Evolutionary conservation across 2,797 vertebrate species (phyloP).

Genomic region (Meriones psammophilus): DNA sequence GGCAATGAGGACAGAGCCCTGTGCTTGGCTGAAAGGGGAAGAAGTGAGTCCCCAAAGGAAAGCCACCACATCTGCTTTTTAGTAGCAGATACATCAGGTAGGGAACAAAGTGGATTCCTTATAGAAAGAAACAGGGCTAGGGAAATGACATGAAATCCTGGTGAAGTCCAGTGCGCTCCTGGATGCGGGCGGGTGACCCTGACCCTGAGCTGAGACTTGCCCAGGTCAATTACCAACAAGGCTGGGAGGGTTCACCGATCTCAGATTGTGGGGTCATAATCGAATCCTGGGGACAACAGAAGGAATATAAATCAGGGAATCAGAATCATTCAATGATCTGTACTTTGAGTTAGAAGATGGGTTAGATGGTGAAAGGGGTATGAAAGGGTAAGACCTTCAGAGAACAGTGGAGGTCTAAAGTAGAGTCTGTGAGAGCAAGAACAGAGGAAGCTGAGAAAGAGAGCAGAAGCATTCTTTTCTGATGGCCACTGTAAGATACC

Average conservation of each 20-base stretch:
- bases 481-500: accelerated
- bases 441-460: background rate
- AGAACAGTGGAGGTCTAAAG: background rate
- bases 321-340: background rate
- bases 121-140: background rate
- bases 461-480: background rate
- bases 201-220: background rate
- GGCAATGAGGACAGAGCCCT: background rate
- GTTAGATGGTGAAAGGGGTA: background rate
- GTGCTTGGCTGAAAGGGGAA: background rate
- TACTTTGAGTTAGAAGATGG: background rate
- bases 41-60: background rate
- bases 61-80: background rate
- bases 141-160: background rate
- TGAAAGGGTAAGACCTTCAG: background rate
- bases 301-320: background rate
- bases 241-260: accelerated
- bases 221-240: background rate
- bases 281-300: too few relatives aligned
- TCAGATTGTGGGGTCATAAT: background rate
- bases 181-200: background rate
- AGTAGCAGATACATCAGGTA: background rate
- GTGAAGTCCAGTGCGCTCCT: background rate
- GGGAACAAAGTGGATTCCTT: background rate
- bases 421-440: background rate